phyloP scores from a whole-genome alignment of 2,888 invertebrate species.

The Drosophila flavopinicola region DNA sequence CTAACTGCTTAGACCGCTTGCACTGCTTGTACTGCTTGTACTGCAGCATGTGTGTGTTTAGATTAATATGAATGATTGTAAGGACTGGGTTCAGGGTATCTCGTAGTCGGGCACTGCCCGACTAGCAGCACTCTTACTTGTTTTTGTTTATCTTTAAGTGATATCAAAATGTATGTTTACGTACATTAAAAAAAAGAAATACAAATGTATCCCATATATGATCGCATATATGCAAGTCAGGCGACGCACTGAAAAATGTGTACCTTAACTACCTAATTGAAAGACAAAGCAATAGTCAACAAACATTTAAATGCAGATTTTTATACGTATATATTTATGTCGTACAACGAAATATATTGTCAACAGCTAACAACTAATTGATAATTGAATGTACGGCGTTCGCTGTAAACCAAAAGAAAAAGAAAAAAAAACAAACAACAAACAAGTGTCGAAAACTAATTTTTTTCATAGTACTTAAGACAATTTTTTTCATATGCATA shows the following conservation, averaged over 20 bases:
- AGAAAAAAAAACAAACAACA: background rate
- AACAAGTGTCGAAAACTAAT: slow-evolving; percentile 4
- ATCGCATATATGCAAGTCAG: slow-evolving; percentile 9
- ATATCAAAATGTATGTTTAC: slow-evolving; percentile 20
- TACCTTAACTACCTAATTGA: background rate
- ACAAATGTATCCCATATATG: background rate
- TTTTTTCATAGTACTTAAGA: slow-evolving; percentile 14
- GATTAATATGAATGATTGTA: too few relatives aligned
- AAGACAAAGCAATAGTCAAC: slow-evolving; percentile 16
- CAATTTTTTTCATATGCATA: slow-evolving; percentile 32
- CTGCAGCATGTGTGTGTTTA: too few relatives aligned
- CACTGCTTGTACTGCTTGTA: too few relatives aligned
- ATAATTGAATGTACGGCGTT: slow-evolving; percentile 17
- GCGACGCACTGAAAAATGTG: slow-evolving; percentile 21
- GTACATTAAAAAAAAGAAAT: slow-evolving; percentile 21
- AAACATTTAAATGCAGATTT: background rate
- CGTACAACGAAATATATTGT: slow-evolving; percentile 40
- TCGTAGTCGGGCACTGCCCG: too few relatives aligned
- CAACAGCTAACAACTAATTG: background rate
- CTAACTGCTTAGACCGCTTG: too few relatives aligned
- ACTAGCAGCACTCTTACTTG: background rate
- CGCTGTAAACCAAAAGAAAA: slow-evolving; percentile 45
- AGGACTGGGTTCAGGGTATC: too few relatives aligned
- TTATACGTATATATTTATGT: slow-evolving; percentile 22
- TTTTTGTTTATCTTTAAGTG: slow-evolving; percentile 14